Evolutionary conservation across 2,797 vertebrate species (phyloP).

Genomic region (Paratrypauchen microcephalus): DNA sequence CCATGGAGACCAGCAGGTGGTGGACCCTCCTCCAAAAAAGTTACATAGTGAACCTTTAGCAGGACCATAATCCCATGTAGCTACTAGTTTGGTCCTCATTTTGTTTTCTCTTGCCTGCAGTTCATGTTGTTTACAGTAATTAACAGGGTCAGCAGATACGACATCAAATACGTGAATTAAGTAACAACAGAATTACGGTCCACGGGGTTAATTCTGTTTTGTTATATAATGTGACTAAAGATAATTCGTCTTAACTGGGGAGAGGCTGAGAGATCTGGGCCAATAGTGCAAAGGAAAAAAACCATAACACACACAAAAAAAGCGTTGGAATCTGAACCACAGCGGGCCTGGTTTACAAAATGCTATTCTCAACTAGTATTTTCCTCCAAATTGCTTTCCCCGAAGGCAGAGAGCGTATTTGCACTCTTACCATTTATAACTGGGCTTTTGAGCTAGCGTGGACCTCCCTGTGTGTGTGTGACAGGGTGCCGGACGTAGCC

Average conservation of each 20-base stretch:
- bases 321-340: conserved; percentile 42
- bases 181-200: conserved; percentile 3
- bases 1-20: not conserved
- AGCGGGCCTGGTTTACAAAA: conserved; percentile 40
- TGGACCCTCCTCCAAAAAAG: not conserved
- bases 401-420: conserved; percentile 21
- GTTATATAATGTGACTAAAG: conserved; percentile 31
- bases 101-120: not conserved
- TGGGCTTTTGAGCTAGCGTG: conserved; percentile 14
- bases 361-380: conserved; percentile 33
- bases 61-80: not conserved
- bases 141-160: not conserved
- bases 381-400: conserved; percentile 36
- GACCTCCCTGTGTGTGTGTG: conserved; percentile 11
- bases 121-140: not conserved
- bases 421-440: conserved; percentile 33
- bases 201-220: conserved; percentile 26
- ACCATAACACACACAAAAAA: conserved; percentile 10
- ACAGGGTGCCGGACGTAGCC: conserved; percentile 19
- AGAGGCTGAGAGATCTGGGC: conserved; percentile 30
- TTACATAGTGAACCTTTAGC: not conserved
- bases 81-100: no score
- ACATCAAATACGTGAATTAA: conserved; percentile 16
- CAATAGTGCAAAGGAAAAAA: conserved; percentile 38
- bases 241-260: conserved; percentile 26